Evolutionary conservation across 30 jellyfish, hydroid and myxozoan species (phyloP), one percentile per base, ranked within the genome.

Genomic region (Aurelia sp.): DNA sequence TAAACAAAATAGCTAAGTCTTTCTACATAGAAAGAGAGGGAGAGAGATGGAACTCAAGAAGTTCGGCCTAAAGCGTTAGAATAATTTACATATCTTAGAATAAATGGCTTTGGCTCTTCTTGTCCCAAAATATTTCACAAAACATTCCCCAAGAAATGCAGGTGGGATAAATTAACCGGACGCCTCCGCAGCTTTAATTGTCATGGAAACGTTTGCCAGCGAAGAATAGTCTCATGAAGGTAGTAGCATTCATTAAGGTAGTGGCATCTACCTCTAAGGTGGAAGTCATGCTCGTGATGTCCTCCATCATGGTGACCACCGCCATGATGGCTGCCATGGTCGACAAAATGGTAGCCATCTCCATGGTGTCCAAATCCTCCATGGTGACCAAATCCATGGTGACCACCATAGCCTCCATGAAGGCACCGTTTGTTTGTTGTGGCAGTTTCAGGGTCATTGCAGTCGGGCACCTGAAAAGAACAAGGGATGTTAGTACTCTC

Each of bases 281-380:
- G 96, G 52, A 68, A 76, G 89, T 79, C 93, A 62, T 94, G 99
- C 40, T 93, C 96, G 21, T 94, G 90, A 19, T 89, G 88, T 33
- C 86, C 95, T 18, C 76, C 92, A 40, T 76, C 76, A 62, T 94
- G 99, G 63, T 93, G 96, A 20, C 90, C 88, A 15, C 85, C 87
- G 40, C 86, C 95, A 17, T 73, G 91, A 40, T 76, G 87, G 74
- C 62, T 61, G 22, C 99, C 99, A 53, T 90, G 97, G 64, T 89
- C 99, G 53, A 76, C 93, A 78, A 89, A 89, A 74, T 94, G 99
- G 86, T 89, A 89, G 79, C 99, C 99, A 73, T 77, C 96, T 18
- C 91, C 87, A 74, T 86, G 94, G 89, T 86, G 85, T 52, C 86
- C 86, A n/a, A 62, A 55, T 17, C 74, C 78, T 20, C 76, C 92